These are phyloP conservation scores for Apeira syringaria DNA, from an alignment of 2,888 invertebrate genomes.

Conservation along the genomic window DNA sequence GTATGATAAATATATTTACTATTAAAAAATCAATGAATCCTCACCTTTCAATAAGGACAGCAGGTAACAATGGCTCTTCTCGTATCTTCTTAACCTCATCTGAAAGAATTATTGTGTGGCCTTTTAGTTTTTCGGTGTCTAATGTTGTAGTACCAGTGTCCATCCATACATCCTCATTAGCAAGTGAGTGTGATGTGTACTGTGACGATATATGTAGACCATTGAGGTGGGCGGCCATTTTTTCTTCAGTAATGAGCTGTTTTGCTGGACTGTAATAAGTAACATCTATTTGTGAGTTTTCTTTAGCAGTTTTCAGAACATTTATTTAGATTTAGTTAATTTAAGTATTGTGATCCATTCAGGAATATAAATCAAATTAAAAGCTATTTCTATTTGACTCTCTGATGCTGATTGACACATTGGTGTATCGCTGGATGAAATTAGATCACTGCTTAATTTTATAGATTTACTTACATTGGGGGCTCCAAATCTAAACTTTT, in stretches of 20 bases:
- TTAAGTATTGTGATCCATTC: no score
- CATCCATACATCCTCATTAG: conserved; percentile 56
- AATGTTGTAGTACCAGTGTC: conserved; percentile 33
- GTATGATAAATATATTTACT: no score
- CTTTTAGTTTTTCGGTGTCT: conserved; percentile 61
- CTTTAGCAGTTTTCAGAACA: no score
- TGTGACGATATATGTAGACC: conserved; percentile 88
- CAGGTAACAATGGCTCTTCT: conserved; percentile 87
- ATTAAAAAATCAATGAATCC: no score
- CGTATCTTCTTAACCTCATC: conserved; percentile 88
- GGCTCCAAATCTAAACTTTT: conserved; percentile 72
- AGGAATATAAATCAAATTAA: no score
- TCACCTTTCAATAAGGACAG: conserved; percentile 84
- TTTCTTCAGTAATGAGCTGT: conserved; percentile 92
- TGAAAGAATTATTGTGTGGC: conserved; percentile 85
- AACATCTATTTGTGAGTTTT: neutral
- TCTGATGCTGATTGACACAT: no score
- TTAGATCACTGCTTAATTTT: no score
- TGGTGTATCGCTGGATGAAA: no score
- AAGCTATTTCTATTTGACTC: no score
- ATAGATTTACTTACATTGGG: conserved; percentile 81
- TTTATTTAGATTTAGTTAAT: no score
- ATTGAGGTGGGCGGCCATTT: conserved; percentile 91
- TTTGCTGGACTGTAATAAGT: conserved; percentile 86
- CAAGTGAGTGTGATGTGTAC: conserved; percentile 57